These are phyloP conservation scores for Ruditapes philippinarum DNA, from an alignment of 1,140 invertebrate genomes.

Conservation along the genomic window DNA sequence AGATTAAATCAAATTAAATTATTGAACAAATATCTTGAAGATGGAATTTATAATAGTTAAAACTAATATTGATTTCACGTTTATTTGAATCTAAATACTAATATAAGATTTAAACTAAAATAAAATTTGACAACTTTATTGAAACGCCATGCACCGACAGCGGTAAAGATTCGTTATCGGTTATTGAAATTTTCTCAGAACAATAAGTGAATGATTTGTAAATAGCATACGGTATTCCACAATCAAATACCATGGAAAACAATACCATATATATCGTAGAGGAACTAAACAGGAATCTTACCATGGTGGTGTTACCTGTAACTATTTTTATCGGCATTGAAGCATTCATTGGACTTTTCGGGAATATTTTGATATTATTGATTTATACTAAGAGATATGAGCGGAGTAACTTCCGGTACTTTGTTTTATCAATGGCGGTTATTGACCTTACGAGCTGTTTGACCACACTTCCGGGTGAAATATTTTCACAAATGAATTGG, in stretches of 20 bases:
- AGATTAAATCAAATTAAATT: too few species aligned
- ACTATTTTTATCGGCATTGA: constrained; percentile 70
- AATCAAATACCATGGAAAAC: not conserved
- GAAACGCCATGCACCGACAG: too few species aligned
- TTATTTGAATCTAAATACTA: too few species aligned
- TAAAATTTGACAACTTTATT: too few species aligned
- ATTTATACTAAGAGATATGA: constrained; percentile 67
- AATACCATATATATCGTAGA: constrained; percentile 24
- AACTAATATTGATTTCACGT: too few species aligned
- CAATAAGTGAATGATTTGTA: too few species aligned
- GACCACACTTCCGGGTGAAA: constrained; percentile 75
- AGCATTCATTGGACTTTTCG: constrained; percentile 69
- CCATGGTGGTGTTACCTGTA: constrained; percentile 60
- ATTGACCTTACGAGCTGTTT: constrained; percentile 75
- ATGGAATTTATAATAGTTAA: too few species aligned
- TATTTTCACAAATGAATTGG: constrained; percentile 73
- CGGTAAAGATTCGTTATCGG: not conserved
- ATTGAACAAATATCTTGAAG: too few species aligned
- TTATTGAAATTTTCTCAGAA: too few species aligned
- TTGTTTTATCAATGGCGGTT: constrained; percentile 71
- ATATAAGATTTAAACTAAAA: too few species aligned
- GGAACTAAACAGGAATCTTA: constrained; percentile 64
- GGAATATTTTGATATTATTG: constrained; percentile 73
- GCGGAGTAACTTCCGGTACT: constrained; percentile 69
- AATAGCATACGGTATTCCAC: too few species aligned